Evolutionary conservation across 2,113 vertebrate genomes (phyloP), one percentile per base, ranked within the genome.

Genomic region (Lutjanus erythropterus): DNA sequence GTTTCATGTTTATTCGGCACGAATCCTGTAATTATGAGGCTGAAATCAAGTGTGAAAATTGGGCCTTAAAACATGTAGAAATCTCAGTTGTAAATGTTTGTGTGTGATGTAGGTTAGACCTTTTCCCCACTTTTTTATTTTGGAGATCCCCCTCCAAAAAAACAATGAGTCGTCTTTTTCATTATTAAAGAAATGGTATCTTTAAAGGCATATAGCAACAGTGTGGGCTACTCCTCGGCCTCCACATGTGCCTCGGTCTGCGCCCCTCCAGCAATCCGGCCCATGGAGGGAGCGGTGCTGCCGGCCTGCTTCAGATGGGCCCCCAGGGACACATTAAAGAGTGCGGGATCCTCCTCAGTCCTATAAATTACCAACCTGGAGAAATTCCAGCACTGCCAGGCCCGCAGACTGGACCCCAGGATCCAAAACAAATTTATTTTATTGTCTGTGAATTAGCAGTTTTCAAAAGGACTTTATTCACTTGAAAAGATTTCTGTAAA

Each of bases 381-480:
- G 79, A 85, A 86, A 93, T 94, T 94, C 90, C 91, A 92, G 86
- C 89, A 93, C 94, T 93, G 87, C 68, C 83, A 86, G 79, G 73
- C 65, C 65, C 67, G 55, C 66, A 52, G 29, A 60, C 59, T 64
- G 71, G 65, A 83, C 59, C 55, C 16, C 31, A 10, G 41, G 18
- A 39, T n/a, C 55, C 16, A 14, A 12, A 39, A 47, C 19, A 2
- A n/a, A n/a, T n/a, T 11, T 23, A n/a, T 49, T 46, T 46, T 59
- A 47, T 9, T 25, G 10, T 71, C 23, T 71, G 31, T 37, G 18
- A 67, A 61, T 66, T 21, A 46, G 39, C 41, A 60, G 52, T 0
- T 31, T 55, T 46, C 47, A 6, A 12, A 50, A 60, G 11, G 14
- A 46, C 9, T 23, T 12, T 6, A 44, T 10, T 5, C n/a, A 1